phyloP scores from a whole-genome alignment of 2,113 vertebrate genomes.

The Philantomba maxwellii region DNA sequence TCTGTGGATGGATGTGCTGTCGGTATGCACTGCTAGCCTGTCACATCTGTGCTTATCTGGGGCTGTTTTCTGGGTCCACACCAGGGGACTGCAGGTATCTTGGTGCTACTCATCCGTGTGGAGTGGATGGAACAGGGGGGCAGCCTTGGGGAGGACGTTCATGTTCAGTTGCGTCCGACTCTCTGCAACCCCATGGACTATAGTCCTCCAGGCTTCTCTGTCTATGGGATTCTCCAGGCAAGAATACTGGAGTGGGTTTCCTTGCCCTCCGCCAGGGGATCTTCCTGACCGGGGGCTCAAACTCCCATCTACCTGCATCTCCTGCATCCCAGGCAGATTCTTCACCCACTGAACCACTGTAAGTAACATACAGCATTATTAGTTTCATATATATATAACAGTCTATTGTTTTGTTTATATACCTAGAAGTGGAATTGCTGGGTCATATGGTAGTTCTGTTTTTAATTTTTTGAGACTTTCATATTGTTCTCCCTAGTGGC shows the following conservation, averaged over 20 bases:
- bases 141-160: background rate
- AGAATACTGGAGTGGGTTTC: background rate
- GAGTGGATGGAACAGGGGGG: background rate
- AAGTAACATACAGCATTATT: background rate
- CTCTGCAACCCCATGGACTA: background rate
- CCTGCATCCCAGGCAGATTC: background rate
- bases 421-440: background rate
- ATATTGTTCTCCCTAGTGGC: background rate
- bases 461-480: background rate
- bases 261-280: background rate
- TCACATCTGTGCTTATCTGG: background rate
- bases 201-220: background rate
- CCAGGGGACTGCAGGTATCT: background rate
- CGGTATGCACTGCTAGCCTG: background rate
- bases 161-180: accelerated
- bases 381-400: background rate
- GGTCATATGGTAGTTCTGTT: background rate
- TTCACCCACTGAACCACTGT: background rate
- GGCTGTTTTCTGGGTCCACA: background rate
- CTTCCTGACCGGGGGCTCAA: background rate
- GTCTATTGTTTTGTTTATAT: background rate
- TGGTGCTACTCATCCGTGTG: background rate
- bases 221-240: background rate
- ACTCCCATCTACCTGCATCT: background rate
- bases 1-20: background rate